Conservation (phyloP, 2,797 vertebrate genomes). For the Notolepis coatsorum region DNA sequence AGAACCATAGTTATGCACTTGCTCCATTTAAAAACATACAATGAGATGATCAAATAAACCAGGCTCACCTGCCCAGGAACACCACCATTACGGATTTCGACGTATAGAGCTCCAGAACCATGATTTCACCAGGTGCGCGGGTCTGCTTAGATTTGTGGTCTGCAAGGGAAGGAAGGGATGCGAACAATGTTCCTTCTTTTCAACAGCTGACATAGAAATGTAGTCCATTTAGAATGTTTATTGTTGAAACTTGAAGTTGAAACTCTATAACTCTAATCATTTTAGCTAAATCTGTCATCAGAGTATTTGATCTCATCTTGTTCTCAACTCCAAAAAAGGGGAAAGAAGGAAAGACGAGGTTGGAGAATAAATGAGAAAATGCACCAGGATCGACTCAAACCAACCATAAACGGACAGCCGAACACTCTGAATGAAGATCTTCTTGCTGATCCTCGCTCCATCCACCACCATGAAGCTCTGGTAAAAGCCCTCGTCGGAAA, state of each 20-base stretch:
- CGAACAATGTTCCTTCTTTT: neutral
- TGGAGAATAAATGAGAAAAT: neutral
- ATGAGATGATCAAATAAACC: too few species aligned
- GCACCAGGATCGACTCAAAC: neutral
- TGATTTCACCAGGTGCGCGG: conserved; percentile 39
- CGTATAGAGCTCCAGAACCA: conserved; percentile 66
- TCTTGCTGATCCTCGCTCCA: neutral
- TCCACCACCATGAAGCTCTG: conserved; percentile 73
- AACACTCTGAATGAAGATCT: conserved; percentile 68
- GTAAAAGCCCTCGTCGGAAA: conserved; percentile 68
- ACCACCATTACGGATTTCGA: conserved; percentile 49
- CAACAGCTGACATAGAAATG: neutral
- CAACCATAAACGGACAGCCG: conserved; percentile 68
- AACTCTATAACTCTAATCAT: too few species aligned
- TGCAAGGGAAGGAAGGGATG: conserved; percentile 14
- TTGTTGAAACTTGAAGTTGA: too few species aligned
- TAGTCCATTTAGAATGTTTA: too few species aligned
- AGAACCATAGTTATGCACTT: too few species aligned
- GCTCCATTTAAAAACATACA: too few species aligned
- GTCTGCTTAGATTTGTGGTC: conserved; percentile 51
- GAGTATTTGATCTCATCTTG: too few species aligned
- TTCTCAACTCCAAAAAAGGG: too few species aligned
- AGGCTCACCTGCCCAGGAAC: conserved; percentile 65
- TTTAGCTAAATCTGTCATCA: too few species aligned
- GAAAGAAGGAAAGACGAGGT: neutral